These are phyloP conservation scores for Olivierus martensii DNA, from an alignment of 1,140 invertebrate species.

Conservation along the genomic window DNA sequence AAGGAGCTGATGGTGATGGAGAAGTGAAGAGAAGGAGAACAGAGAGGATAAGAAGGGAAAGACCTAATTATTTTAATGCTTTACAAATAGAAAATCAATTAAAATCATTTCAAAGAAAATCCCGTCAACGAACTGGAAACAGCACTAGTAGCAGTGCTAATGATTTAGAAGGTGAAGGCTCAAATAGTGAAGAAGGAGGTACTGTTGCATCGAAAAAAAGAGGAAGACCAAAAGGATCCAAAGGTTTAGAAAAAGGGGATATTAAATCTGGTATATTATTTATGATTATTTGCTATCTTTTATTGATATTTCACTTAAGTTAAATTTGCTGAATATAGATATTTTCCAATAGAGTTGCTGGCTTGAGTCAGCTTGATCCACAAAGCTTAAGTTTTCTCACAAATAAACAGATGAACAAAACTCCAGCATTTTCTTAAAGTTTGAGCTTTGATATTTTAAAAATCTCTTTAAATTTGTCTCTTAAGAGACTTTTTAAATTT, in stretches of 20 bases:
- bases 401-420: no score
- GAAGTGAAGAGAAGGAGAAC: conserved; percentile 42
- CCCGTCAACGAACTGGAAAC: conserved; percentile 5
- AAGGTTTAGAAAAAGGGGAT: background rate
- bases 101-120: conserved; percentile 34
- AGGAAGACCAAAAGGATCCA: conserved; percentile 9
- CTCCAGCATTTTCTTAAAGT: no score
- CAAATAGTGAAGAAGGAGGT: conserved; percentile 15
- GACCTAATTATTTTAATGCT: conserved; percentile 69
- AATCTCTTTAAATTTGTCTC: no score
- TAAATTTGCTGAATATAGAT: no score
- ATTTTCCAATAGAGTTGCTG: no score
- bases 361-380: no score
- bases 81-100: conserved; percentile 57
- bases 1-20: conserved; percentile 17
- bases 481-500: no score
- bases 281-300: no score
- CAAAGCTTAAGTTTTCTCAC: no score
- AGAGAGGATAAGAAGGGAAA: conserved; percentile 54
- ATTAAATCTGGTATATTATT: background rate
- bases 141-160: conserved; percentile 2
- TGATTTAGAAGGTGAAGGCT: conserved; percentile 14
- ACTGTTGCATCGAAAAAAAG: conserved; percentile 6
- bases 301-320: no score
- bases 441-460: no score